Evolutionary conservation across 2,797 vertebrate genomes (phyloP).

Genomic region (Pogonophryne albipinna): DNA sequence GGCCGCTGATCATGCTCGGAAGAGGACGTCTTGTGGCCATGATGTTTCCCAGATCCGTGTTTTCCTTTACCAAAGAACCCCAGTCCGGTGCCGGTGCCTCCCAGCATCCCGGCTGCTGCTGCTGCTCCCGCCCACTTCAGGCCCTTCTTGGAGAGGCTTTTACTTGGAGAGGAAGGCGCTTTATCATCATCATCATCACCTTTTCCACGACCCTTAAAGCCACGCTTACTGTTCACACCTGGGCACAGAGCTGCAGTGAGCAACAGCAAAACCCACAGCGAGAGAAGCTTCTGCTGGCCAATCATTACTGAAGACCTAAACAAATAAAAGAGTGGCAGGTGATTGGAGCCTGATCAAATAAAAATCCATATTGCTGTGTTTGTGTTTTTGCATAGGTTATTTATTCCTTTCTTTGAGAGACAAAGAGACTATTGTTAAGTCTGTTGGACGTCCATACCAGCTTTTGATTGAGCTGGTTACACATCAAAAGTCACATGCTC

Average conservation of each 20-base stretch:
- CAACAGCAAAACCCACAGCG: slow-evolving; percentile 76
- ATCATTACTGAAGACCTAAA: slow-evolving; percentile 57
- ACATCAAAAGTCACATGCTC: slow-evolving; percentile 65
- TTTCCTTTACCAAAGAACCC: slow-evolving; percentile 75
- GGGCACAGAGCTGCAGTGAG: slow-evolving; percentile 74
- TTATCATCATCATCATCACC: slow-evolving; percentile 20
- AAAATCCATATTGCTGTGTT: background rate
- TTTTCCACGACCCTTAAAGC: slow-evolving; percentile 62
- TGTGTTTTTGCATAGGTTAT: background rate
- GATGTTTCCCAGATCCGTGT: slow-evolving; percentile 54
- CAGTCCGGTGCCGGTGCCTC: slow-evolving; percentile 81
- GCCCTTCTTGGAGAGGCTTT: slow-evolving; percentile 73
- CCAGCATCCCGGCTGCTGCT: slow-evolving; percentile 78
- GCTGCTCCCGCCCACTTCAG: slow-evolving; percentile 82
- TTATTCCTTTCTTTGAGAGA: background rate
- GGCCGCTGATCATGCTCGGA: slow-evolving; percentile 47
- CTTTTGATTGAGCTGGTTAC: slow-evolving; percentile 63
- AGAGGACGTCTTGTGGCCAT: slow-evolving; percentile 40
- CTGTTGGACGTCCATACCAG: slow-evolving; percentile 49
- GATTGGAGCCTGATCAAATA: background rate
- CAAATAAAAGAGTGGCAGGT: background rate
- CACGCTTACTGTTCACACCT: slow-evolving; percentile 59
- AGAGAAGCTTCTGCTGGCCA: slow-evolving; percentile 69
- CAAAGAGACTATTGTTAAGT: background rate
- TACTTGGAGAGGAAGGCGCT: slow-evolving; percentile 53